Percentiles rank a stretch among this genome's conserved stretches.
These are phyloP conservation scores for Austrolebias charrua DNA, from an alignment of 2,797 vertebrate genomes.

Conservation along the genomic window DNA sequence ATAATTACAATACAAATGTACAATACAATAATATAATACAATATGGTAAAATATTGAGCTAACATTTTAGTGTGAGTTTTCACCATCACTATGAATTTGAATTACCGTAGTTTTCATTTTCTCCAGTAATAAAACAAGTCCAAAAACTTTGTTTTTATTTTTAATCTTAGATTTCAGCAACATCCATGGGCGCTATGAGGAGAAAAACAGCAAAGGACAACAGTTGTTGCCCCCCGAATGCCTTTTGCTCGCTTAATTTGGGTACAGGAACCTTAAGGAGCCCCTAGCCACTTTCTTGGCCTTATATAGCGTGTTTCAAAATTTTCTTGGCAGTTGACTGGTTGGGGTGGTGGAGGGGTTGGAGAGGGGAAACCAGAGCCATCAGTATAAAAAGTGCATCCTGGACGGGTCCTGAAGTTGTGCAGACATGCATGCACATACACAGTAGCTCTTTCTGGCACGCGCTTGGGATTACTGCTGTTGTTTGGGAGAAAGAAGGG, in stretches of 20 bases:
- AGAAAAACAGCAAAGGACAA: conserved; percentile 34
- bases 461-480: conserved; percentile 71
- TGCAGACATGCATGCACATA: conserved; percentile 46
- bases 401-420: conserved; percentile 59
- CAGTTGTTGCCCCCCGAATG: conserved; percentile 63
- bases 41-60: too few species aligned
- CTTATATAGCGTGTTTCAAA: conserved; percentile 74
- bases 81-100: too few species aligned
- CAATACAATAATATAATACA: too few species aligned
- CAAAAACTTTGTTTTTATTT: not conserved
- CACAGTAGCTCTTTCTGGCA: conserved; percentile 69
- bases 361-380: conserved; percentile 41
- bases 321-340: conserved; percentile 63
- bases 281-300: conserved; percentile 69
- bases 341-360: not conserved
- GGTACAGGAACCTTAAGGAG: conserved; percentile 64
- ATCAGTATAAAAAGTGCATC: conserved; percentile 55
- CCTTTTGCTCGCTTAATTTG: conserved; percentile 65
- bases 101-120: not conserved
- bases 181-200: conserved; percentile 29
- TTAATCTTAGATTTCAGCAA: conserved; percentile 50
- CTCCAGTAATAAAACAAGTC: not conserved
- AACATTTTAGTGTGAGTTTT: too few species aligned
- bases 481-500: conserved; percentile 60
- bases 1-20: too few species aligned